A percentile compares a stretch with the other conserved stretches of the same genome.
Evolutionary conservation across 2,113 vertebrate genomes (phyloP).

Genomic region (Chascanopsetta lugubris): DNA sequence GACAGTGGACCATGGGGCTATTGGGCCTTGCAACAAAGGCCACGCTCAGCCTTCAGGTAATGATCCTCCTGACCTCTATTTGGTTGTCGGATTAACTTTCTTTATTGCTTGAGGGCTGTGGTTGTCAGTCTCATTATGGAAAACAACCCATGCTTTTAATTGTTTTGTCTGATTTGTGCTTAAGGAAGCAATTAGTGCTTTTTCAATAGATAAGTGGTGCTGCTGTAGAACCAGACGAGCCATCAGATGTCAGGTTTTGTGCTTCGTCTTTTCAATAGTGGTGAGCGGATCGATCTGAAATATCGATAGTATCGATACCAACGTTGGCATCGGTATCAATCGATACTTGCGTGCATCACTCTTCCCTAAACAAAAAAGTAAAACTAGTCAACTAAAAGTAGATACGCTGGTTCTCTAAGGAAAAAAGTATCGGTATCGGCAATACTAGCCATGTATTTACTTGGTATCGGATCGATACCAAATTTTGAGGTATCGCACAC

Average conservation of each 20-base stretch:
- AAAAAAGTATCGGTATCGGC: too few relatives aligned
- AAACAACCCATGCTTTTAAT: slow-evolving; percentile 35
- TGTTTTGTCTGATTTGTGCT: slow-evolving; percentile 39
- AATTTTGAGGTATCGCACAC: too few relatives aligned
- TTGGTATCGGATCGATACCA: too few relatives aligned
- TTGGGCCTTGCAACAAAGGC: slow-evolving; percentile 36
- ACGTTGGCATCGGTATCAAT: too few relatives aligned
- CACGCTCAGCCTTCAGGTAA: slow-evolving; percentile 38
- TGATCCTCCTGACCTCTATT: slow-evolving; percentile 13
- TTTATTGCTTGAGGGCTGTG: slow-evolving; percentile 32
- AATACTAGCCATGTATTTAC: too few relatives aligned
- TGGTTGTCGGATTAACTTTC: slow-evolving; percentile 38
- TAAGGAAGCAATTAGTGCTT: slow-evolving; percentile 47
- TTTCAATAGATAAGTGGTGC: background rate
- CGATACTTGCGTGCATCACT: too few relatives aligned
- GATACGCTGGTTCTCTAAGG: too few relatives aligned
- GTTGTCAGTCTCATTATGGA: slow-evolving; percentile 49
- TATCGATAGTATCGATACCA: too few relatives aligned
- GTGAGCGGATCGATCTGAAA: too few relatives aligned
- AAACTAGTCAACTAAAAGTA: too few relatives aligned
- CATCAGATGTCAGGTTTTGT: slow-evolving; percentile 22
- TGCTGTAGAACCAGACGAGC: slow-evolving; percentile 9
- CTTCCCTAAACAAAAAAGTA: too few relatives aligned
- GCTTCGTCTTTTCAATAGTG: too few relatives aligned
- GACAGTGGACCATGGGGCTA: slow-evolving; percentile 51